phyloP scores from a whole-genome alignment of 2,113 vertebrate species.

The Microtus montanus region DNA sequence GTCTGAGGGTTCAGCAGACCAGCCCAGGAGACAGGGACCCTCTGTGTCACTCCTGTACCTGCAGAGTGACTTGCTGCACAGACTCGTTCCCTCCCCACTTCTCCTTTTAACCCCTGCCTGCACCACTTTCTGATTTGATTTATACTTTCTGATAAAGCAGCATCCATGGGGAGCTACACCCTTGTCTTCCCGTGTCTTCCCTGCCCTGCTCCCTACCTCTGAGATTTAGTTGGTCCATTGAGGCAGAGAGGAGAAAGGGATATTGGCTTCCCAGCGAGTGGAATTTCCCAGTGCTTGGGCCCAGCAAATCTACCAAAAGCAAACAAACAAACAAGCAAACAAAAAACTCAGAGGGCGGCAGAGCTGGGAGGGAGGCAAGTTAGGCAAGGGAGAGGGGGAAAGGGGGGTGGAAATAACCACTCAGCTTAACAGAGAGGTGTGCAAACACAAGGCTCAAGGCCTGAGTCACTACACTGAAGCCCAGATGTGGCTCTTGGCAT shows the following conservation, averaged over 20 bases:
- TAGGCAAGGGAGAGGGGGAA: background rate
- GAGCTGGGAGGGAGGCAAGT: background rate
- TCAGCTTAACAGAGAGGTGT: background rate
- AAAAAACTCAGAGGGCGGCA: background rate
- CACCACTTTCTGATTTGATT: background rate
- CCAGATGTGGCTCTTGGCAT: background rate
- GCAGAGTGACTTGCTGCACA: background rate
- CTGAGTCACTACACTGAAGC: background rate
- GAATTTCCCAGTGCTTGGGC: rapidly evolving
- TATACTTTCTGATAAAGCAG: background rate
- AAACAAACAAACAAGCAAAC: background rate
- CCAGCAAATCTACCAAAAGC: background rate
- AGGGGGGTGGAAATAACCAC: background rate
- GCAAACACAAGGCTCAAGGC: background rate
- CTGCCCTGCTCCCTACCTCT: background rate
- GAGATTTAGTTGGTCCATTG: background rate
- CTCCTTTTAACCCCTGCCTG: background rate
- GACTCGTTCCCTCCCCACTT: background rate
- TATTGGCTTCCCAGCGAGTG: background rate
- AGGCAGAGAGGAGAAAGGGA: background rate
- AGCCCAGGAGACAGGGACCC: background rate
- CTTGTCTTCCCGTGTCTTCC: too few relatives aligned
- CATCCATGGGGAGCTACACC: rapidly evolving
- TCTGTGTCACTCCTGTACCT: background rate
- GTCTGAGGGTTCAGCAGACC: background rate